Evolutionary conservation across 2,888 invertebrate species (phyloP).

Genomic region (Trichopoda pennipes): DNA sequence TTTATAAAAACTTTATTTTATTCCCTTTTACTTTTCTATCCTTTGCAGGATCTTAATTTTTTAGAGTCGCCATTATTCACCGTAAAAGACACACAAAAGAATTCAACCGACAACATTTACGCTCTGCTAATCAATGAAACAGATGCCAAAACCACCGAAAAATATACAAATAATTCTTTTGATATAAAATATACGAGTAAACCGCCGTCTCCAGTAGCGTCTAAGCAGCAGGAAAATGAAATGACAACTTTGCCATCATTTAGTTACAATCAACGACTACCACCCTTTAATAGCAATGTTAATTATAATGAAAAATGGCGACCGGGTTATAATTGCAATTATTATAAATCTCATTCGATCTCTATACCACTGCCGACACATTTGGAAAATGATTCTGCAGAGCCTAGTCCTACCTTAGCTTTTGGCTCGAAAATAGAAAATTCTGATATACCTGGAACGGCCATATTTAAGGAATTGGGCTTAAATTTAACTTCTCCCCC

Average conservation of each 20-base stretch:
- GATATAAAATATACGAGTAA: constrained; percentile 29
- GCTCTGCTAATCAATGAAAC: constrained; percentile 69
- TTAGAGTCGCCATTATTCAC: constrained; percentile 67
- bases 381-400: constrained; percentile 77
- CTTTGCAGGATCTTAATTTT: constrained; percentile 71
- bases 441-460: constrained; percentile 80
- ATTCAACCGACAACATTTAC: constrained; percentile 72
- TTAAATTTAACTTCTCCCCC: constrained; percentile 74
- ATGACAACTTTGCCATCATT: constrained; percentile 25
- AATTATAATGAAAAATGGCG: constrained; percentile 76
- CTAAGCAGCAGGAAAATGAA: constrained; percentile 31
- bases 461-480: constrained; percentile 77
- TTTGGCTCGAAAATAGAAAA: constrained; percentile 82
- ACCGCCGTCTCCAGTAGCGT: constrained; percentile 28
- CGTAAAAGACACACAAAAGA: constrained; percentile 59
- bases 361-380: constrained; percentile 76
- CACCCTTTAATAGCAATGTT: constrained; percentile 25
- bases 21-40: neutral
- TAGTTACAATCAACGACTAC: constrained; percentile 32
- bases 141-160: constrained; percentile 66
- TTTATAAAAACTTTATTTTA: no score
- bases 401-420: constrained; percentile 80
- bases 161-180: constrained; percentile 25
- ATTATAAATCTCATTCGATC: constrained; percentile 71
- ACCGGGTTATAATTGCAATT: constrained; percentile 54